Evolutionary conservation across 2,797 vertebrate genomes (phyloP), one percentile per base, ranked within the genome.

Genomic region (Nannoperca obscura): DNA sequence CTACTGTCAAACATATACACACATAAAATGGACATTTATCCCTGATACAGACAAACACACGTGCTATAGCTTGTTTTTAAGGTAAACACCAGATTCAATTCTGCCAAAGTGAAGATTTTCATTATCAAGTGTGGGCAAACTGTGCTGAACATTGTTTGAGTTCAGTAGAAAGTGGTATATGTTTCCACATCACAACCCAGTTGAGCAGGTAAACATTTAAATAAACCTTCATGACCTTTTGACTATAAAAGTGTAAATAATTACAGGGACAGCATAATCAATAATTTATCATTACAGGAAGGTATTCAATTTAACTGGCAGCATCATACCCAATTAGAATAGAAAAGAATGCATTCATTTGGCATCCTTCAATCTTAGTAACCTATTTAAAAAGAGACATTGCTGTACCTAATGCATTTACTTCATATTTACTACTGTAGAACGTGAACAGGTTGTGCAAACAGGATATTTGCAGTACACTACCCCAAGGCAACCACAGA

Each of bases 131-230:
- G 54, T 22, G 40, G 27, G 67, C 52, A 58, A 73, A 54, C 30
- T 63, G 13, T 60, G 22, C 0, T 64, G 19, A 38, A 70, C n/a
- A 13, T 32, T 40, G 52, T 22, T 64, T 62, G 10, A 60, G 27
- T 54, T 73, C 24, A 61, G 22, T 1, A 0, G 52, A 76, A 36
- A 4, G 5, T 14, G 14, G 20, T 13, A 0, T 12, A 32, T 78
- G n/a, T 60, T 47, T 76, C 55, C 42, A 73, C 14, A 10, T 59
- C 50, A 53, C 24, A 49, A 34, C 2, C 49, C 59, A 34, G 63
- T 42, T 59, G 19, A 63, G 1, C 8, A 8, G 7, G n/a, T 42
- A 7, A 42, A 57, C 47, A 64, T n/a, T 19, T n/a, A 55, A 12
- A 79, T 49, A 0, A 40, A 52, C 55, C 13, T 46, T 57, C 15